These are phyloP conservation scores for Tupaia chinensis DNA, from an alignment of 2,113 vertebrate genomes.

Conservation along the genomic window DNA sequence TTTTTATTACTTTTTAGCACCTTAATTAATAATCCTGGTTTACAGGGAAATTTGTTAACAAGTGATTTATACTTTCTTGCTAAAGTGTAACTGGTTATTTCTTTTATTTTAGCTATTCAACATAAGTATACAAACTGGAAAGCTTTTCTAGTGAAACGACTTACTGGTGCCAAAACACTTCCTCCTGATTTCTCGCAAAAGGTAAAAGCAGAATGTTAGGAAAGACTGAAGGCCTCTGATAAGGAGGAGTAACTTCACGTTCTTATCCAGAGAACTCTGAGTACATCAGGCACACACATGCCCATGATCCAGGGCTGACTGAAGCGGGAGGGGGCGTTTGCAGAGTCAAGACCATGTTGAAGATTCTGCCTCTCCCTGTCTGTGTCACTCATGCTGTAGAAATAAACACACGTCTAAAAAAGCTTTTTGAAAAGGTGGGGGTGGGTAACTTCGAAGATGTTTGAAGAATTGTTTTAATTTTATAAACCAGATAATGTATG, in stretches of 20 bases:
- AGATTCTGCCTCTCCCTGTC: no score
- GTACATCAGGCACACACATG: no score
- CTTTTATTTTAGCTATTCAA: constrained; percentile 94
- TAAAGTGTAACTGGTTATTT: constrained; percentile 75
- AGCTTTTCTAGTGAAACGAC: constrained; percentile 98
- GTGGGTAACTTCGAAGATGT: background rate
- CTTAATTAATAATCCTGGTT: background rate
- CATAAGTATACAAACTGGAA: constrained; percentile 99
- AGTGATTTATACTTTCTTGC: constrained; percentile 44
- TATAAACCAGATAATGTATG: background rate
- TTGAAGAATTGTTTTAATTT: constrained; percentile 34
- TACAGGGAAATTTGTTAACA: constrained; percentile 30
- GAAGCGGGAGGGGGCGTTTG: no score
- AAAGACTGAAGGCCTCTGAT: background rate
- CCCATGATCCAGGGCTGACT: no score
- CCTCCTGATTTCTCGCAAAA: constrained; percentile 96
- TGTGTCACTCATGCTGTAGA: no score
- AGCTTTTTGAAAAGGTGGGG: no score
- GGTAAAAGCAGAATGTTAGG: constrained; percentile 87
- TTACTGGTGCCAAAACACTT: constrained; percentile 99
- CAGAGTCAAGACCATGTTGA: no score
- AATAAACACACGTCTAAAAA: no score
- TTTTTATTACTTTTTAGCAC: background rate
- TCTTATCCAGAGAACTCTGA: no score
- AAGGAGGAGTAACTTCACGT: background rate